Evolutionary conservation across 2,888 invertebrate genomes (phyloP).

Genomic region (Gibbula magus): DNA sequence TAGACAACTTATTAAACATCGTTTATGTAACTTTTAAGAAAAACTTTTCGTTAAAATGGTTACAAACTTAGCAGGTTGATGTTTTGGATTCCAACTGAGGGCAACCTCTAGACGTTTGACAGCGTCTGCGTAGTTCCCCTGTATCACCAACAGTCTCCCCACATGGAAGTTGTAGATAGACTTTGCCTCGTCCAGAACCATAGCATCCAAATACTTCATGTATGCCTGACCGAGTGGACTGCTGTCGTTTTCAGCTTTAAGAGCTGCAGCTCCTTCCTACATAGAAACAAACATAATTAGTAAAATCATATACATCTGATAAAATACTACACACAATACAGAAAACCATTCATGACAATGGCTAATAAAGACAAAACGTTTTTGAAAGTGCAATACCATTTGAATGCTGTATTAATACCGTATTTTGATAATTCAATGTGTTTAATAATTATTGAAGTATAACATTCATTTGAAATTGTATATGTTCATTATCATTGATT

Average conservation of each 20-base stretch:
- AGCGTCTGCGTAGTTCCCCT: conserved; percentile 71
- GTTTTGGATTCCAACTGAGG: conserved; percentile 69
- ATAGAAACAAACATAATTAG: not conserved
- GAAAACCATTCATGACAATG: no score
- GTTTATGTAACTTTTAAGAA: no score
- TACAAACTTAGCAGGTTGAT: conserved; percentile 66
- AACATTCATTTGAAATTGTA: no score
- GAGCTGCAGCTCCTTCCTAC: conserved; percentile 72
- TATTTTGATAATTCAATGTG: no score
- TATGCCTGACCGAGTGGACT: conserved; percentile 72
- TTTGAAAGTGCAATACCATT: no score
- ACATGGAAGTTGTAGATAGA: conserved; percentile 71
- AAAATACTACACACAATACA: no score
- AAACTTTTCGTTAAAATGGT: not conserved
- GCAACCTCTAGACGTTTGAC: conserved; percentile 69
- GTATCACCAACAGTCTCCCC: conserved; percentile 70
- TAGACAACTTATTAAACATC: no score
- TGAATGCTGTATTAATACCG: no score
- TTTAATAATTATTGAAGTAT: no score
- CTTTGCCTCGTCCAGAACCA: conserved; percentile 70
- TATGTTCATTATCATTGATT: no score
- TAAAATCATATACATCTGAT: no score
- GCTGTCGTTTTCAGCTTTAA: conserved; percentile 69
- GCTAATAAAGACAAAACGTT: no score
- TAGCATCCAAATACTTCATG: conserved; percentile 72